Evolutionary conservation across 2,888 invertebrate species (phyloP), one percentile per base, ranked within the genome.

Genomic region (Hirudinaria manillensis): DNA sequence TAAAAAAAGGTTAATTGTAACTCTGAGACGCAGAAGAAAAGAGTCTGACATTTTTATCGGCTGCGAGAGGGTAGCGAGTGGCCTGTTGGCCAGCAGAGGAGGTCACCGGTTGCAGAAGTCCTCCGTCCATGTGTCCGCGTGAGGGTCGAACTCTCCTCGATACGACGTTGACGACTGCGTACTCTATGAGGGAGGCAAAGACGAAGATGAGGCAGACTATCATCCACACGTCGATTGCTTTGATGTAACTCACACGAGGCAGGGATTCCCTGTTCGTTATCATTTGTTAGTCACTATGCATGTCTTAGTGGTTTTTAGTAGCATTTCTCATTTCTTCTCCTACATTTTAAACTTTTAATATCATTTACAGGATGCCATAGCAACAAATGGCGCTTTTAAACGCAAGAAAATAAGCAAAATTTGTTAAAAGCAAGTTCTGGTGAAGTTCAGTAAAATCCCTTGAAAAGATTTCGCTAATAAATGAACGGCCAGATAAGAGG

Each of bases 221-320:
- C 71, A 70, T 51, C 45, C 71, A 38, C 1, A 70, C 71, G 27
- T 70, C 51, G 3, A 70, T 68, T n/a, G 72, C 72, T 56, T 72
- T 72, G 32, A 72, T 72, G 72, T 72, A 72, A n/a, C 45, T 45
- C 32, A 72, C 72, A 29, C 72, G 21, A n/a, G 72, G 72, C 53
- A 72, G 36, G 55, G 72, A 72, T 34, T 72, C 72, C 55, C 72
- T 72, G 36, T n/a, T 27, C 21, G 29, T 24, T 53, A n/a, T 53
- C 61, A 16, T 13, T 7, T 4, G n/a, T 53, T 56, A 56, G 3
- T 56, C 38, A 38, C 38, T 3, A 38, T n/a, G 65, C 24, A 29
- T n/a, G 13, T 10, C 24, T 10, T n/a, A 65, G 24, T 65, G 65
- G 32, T 67, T 6, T n/a, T 61, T 6, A 27, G 6, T 7, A 61